Evolutionary conservation across 2,113 vertebrate species (phyloP), one percentile per base, ranked within the genome.

Genomic region (Macroglossus sobrinus): DNA sequence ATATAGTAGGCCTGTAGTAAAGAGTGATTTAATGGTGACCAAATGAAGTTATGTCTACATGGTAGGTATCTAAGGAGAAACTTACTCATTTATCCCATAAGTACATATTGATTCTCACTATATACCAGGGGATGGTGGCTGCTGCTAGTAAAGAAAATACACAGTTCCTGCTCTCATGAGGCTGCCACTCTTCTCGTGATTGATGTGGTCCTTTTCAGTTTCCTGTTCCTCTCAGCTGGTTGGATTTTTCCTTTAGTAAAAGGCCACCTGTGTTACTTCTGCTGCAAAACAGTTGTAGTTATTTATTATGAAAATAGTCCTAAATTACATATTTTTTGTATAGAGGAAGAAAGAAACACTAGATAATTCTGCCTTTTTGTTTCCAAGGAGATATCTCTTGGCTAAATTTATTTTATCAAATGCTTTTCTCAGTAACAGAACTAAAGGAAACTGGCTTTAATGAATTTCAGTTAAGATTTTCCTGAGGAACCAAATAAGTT

Each of bases 381-480:
- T 97, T 97, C 95, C 88, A 97, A 96, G 92, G 88, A 96, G 91
- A 96, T 93, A 71, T 5, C 15, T 61, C 50, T 94, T 93, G 78
- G 78, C 92, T 95, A 94, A 63, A 88, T 97, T 93, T 92, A 64
- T 96, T 95, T 87, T 76, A 96, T 93, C 64, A 95, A 96, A 72
- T 79, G 40, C 75, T 91, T 96, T 93, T 93, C 82, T 91, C 78
- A 92, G 88, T 81, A 91, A 90, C 84, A 96, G 50, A 95, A 82
- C 81, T 79, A 66, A 96, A 84, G 63, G 63, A 96, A 88, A 93
- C 15, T 50, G 82, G 14, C 71, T 66, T 61, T 95, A 96, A 88
- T 76, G 75, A 47, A 45, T 96, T 69, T 96, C 89, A 84, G 61
- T 50, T 93, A 68, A 94, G 35, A 28, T 93, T 96, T 96, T 92